Evolutionary conservation across 1,140 invertebrate genomes (phyloP), one percentile per base, ranked within the genome.

Genomic region (Scaptomyza pallida): DNA sequence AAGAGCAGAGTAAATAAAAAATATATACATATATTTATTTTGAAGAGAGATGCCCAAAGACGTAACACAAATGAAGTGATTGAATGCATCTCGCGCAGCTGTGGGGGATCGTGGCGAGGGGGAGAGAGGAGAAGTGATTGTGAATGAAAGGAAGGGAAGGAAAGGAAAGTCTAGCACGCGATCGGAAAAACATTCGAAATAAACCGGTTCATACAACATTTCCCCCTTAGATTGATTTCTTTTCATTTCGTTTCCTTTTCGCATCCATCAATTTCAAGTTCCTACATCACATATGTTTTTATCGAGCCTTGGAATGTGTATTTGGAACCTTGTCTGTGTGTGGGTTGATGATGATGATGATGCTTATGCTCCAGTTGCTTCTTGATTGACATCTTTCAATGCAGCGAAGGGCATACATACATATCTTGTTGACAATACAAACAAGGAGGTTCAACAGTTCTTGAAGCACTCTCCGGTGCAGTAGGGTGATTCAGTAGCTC

Each of bases 1-100:
- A 82, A 88, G 82, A 78, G 82, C 82, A 88, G 82, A 81, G 82
- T 88, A 88, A 88, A 88, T 88, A 88, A 88, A 88, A 78, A 8
- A 30, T 30, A 12, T n/a, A n/a, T 37, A 1, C 3, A n/a, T 2
- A 8, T 37, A n/a, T 37, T n/a, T 37, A 3, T n/a, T 37, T 80
- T 88, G 76, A 76, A 62, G 64, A 70, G 77, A 51, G 37, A 33
- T 15, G 48, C 41, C n/a, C n/a, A n/a, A 37, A 85, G 62, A 54
- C 55, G 33, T 26, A 88, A 88, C 78, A 88, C 78, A 82, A 88
- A 82, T 88, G 68, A 88, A 89, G 78, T 88, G 82, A 88, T 88
- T 88, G 82, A 88, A 88, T 88, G 69, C 82, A 74, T 78, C 69
- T 69, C 52, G 67, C 52, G 67, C 71, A 70, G 63, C 54, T 54